Evolutionary conservation across 2,113 vertebrate genomes (phyloP).

Genomic region (Ondatra zibethicus): DNA sequence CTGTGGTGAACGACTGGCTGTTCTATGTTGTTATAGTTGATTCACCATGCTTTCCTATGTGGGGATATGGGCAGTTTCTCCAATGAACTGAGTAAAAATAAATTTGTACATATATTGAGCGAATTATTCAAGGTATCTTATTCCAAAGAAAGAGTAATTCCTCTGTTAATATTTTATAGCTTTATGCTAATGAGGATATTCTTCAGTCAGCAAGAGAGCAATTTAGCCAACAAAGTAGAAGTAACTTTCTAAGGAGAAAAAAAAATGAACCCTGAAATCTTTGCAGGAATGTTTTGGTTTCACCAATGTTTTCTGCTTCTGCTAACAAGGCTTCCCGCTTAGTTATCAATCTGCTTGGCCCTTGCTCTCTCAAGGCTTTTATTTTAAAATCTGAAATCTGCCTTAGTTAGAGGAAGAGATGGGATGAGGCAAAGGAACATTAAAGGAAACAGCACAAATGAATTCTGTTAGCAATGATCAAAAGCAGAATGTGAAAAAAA

Average conservation of each 20-base stretch:
- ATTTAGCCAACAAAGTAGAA: constrained; percentile 68
- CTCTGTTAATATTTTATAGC: constrained; percentile 76
- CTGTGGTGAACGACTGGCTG: neutral
- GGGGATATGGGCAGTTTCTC: constrained; percentile 28
- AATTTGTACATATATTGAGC: constrained; percentile 59
- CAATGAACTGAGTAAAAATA: constrained; percentile 21
- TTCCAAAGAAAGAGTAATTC: constrained; percentile 71
- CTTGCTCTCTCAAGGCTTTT: constrained; percentile 62
- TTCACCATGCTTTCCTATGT: neutral
- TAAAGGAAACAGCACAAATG: constrained; percentile 78
- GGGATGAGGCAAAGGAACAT: constrained; percentile 60
- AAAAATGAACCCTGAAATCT: constrained; percentile 50
- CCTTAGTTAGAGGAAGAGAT: constrained; percentile 70
- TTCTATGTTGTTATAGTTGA: neutral
- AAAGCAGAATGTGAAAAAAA: constrained; percentile 70
- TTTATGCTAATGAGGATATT: constrained; percentile 74
- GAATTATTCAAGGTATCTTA: constrained; percentile 63
- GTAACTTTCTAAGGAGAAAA: constrained; percentile 63
- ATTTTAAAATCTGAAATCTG: constrained; percentile 73
- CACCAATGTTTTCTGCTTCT: constrained; percentile 34
- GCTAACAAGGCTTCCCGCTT: constrained; percentile 73
- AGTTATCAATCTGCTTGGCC: constrained; percentile 66
- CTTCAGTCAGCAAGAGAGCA: constrained; percentile 67
- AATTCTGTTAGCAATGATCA: constrained; percentile 78
- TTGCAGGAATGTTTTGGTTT: constrained; percentile 51